phyloP scores from a whole-genome alignment of 2,888 invertebrate genomes.

The Belgica antarctica region DNA sequence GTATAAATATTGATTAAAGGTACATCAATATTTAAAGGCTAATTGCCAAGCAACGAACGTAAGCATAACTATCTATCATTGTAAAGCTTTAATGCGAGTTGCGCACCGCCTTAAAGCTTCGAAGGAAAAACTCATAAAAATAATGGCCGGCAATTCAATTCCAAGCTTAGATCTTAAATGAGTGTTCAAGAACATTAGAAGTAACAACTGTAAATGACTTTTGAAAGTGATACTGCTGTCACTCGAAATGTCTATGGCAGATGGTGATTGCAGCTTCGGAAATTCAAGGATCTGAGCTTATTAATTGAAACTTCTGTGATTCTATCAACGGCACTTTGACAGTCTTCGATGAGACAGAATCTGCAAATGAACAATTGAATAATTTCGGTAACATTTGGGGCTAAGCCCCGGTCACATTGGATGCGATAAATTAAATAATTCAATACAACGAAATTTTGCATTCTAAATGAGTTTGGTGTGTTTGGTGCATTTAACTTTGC shows the following conservation, averaged over 20 bases:
- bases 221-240: conserved; percentile 1
- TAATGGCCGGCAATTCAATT: neutral
- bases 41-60: neutral
- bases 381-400: conserved; percentile 27
- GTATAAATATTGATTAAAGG: conserved; percentile 1
- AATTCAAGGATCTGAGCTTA: too few species aligned
- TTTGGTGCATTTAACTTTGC: neutral
- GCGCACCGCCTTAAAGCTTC: neutral
- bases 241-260: conserved; percentile 24
- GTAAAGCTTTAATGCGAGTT: neutral
- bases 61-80: neutral
- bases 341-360: neutral
- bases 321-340: neutral
- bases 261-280: conserved; percentile 6
- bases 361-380: conserved; percentile 21
- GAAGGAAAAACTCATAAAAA: conserved; percentile 11
- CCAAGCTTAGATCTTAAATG: neutral
- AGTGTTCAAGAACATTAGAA: neutral
- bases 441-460: neutral
- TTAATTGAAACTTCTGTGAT: too few species aligned
- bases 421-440: conserved; percentile 31
- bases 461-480: conserved; percentile 25
- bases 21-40: conserved; percentile 3
- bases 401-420: neutral
- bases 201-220: conserved; percentile 12